Evolutionary conservation across 2,888 invertebrate species (phyloP).

Genomic region (Theristus sp.): DNA sequence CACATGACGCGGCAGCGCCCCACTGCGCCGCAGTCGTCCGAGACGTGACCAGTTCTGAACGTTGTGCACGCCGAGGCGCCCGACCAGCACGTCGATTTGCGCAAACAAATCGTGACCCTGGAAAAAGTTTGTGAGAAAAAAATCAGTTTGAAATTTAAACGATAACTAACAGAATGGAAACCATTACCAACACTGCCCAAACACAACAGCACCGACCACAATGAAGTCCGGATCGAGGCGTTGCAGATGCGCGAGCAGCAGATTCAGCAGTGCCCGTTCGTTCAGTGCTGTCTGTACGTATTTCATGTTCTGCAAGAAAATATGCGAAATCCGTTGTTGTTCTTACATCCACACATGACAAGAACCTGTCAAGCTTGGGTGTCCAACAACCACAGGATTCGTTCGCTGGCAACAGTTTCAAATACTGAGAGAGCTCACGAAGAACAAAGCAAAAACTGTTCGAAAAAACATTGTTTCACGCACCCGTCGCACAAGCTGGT

Average conservation of each 20-base stretch:
- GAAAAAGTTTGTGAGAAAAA: constrained; percentile 5
- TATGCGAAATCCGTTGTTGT: neutral
- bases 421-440: too few species aligned
- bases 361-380: too few species aligned
- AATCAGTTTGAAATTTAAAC: neutral
- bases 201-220: constrained; percentile 37
- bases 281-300: constrained; percentile 57
- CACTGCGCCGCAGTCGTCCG: constrained; percentile 56
- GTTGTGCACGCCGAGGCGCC: constrained; percentile 51
- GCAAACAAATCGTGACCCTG: constrained; percentile 72
- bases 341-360: constrained; percentile 1
- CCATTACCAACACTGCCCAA: neutral
- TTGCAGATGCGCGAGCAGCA: constrained; percentile 64
- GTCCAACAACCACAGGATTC: neutral
- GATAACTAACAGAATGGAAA: neutral
- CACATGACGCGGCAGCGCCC: constrained; percentile 9
- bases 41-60: constrained; percentile 74
- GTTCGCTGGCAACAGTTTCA: too few species aligned
- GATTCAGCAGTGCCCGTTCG: constrained; percentile 65
- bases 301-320: constrained; percentile 20
- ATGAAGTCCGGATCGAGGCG: constrained; percentile 79
- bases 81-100: constrained; percentile 69
- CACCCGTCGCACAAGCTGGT: constrained; percentile 41
- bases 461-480: too few species aligned
- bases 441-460: too few species aligned